Evolutionary conservation across 2,797 vertebrate species (phyloP).

Genomic region (Malurus leucopterus): DNA sequence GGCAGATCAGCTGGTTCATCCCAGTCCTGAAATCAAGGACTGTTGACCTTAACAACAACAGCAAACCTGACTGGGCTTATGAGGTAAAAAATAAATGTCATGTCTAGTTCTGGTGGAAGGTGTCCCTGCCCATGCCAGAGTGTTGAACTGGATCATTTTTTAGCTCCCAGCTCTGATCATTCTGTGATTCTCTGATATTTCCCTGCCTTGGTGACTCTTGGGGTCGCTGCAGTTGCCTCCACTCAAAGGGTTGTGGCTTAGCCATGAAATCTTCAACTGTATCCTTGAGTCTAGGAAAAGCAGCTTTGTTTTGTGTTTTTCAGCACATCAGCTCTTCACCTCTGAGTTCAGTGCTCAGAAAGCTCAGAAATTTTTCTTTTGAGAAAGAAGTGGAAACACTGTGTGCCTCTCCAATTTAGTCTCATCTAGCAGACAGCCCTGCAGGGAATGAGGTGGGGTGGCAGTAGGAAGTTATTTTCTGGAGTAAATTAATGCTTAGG

Average conservation of each 20-base stretch:
- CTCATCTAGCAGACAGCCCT: not conserved
- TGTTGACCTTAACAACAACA: not conserved
- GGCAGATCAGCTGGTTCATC: accelerated
- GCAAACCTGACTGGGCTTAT: not conserved
- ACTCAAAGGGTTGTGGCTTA: not conserved
- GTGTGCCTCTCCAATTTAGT: not conserved
- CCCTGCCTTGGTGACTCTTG: not conserved
- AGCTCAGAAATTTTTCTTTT: not conserved
- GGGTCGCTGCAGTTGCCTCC: not conserved
- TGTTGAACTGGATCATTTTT: not conserved
- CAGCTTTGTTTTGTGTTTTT: not conserved
- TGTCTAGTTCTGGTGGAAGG: not conserved
- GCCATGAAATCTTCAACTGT: not conserved
- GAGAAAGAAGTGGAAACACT: not conserved
- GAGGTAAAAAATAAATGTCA: not conserved
- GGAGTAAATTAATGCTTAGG: not conserved
- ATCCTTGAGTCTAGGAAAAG: not conserved
- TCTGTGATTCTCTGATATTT: not conserved
- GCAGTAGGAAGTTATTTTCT: not conserved
- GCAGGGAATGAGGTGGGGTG: not conserved
- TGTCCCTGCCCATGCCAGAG: not conserved
- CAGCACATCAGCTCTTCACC: not conserved
- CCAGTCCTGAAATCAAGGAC: not conserved
- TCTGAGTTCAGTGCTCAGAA: not conserved
- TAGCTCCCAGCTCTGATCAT: not conserved